A percentile compares a stretch with the other conserved stretches of the same genome.
Conservation (phyloP, 2,113 vertebrate genomes). For the Climacteris rufus region DNA sequence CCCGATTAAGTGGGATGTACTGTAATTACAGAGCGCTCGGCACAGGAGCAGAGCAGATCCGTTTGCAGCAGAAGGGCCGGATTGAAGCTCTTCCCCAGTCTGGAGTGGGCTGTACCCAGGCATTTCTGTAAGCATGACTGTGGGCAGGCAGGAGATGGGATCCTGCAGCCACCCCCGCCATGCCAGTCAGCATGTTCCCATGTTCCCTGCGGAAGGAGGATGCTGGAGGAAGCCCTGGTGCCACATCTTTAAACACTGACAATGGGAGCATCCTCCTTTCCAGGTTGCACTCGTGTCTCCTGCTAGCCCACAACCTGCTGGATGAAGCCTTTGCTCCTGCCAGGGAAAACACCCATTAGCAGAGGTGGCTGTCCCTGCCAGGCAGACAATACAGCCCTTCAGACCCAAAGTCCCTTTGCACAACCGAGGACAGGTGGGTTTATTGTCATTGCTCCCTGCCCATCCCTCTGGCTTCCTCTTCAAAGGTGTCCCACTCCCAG, state of each 20-base stretch:
- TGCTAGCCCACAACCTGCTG: background rate
- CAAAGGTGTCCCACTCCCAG: background rate
- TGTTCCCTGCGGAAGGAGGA: background rate
- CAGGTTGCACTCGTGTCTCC: background rate
- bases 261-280: background rate
- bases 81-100: background rate
- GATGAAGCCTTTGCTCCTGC: background rate
- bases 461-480: background rate
- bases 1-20: constrained; percentile 54
- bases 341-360: background rate
- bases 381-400: background rate
- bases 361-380: background rate
- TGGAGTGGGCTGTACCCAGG: background rate
- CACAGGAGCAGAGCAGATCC: background rate
- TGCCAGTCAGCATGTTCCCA: background rate
- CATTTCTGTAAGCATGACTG: background rate
- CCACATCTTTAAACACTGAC: background rate
- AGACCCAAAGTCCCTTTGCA: background rate
- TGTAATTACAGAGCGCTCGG: constrained; percentile 52
- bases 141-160: constrained; percentile 13
- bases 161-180: background rate
- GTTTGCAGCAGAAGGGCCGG: background rate
- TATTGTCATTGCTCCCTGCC: background rate
- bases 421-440: background rate
- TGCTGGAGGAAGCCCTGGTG: background rate